Base-by-base conservation (phyloP, 1,140 invertebrate genomes). In the Tetramorium alpestre region DNA sequence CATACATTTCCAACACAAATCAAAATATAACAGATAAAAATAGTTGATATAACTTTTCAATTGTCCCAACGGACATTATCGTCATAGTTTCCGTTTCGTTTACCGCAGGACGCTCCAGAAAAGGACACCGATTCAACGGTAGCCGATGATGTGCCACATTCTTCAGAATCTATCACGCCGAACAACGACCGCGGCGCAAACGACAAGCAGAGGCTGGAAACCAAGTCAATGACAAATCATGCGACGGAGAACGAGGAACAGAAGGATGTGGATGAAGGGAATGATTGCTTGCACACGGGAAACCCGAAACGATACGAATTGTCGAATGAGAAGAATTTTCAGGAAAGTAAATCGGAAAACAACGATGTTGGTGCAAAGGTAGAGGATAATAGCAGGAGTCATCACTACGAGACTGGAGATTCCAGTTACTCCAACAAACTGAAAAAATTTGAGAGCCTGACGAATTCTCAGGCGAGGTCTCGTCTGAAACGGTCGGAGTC, bases 401-500 rank as follows among this genome's bases (percentile, higher is more conserved):
- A 84, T 47, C 64, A 86, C n/a, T 70, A 70, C 56, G 88, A 91
- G 67, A 33, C 25, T 16, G 22, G 82, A 11, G 94, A 94, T 62
- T 75, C 91, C 0, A 94, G 93, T n/a, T 95, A 95, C 33, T 93
- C 95, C 0, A 96, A 96, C 81, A 96, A 96, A 87, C 88, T 95
- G 7, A 92, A 94, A 78, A 94, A 94, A 81, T 95, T 95, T 76
- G 95, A 95, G 62, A 94, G 94, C n/a, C 44, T 95, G 41, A 94
- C 93, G 0, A 94, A 87, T 18, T 85, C 87, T 0, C 94, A 95
- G 54, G 92, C 93, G 0, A 87, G 94, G 25, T 95, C 95, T 0
- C 94, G 96, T 76, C 88, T 97, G 4, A 96, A 96, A 78, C 94
- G 96, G 64, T 97, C 97, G 0, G 96, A 97, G 88, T 97, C 96